These are phyloP conservation scores for Bos indicus DNA, from an alignment of 2,113 vertebrate species.

Conservation along the genomic window DNA sequence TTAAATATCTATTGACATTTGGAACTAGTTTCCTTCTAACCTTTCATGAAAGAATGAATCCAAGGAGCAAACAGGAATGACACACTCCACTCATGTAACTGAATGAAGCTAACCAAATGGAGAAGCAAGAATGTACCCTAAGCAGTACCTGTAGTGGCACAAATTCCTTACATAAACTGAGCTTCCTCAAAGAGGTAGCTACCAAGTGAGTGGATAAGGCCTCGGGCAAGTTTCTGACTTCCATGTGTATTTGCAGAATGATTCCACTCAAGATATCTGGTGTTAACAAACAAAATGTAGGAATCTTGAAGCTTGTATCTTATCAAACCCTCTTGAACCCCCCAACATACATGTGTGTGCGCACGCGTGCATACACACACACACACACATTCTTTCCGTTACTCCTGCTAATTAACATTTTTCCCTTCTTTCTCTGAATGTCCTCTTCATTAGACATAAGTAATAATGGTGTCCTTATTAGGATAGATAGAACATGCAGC, in stretches of 20 bases:
- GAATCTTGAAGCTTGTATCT: neutral
- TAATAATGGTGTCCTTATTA: neutral
- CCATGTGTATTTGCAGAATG: neutral
- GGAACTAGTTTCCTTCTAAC: conserved; percentile 58
- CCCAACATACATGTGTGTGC: neutral
- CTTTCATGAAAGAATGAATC: conserved; percentile 71
- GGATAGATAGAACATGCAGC: neutral
- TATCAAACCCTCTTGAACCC: neutral
- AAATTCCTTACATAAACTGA: neutral
- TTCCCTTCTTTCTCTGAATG: neutral
- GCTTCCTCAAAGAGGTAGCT: neutral
- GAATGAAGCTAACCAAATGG: conserved; percentile 44
- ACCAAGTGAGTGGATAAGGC: neutral
- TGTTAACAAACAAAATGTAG: neutral
- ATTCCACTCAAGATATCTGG: neutral
- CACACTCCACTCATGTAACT: conserved; percentile 25
- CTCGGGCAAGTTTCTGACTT: neutral
- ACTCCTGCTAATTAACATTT: neutral
- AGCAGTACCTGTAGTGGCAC: neutral
- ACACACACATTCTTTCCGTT: neutral
- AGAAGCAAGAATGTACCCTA: conserved; percentile 35
- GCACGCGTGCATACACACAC: neutral
- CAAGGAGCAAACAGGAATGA: conserved; percentile 54
- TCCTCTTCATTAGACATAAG: neutral
- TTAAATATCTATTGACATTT: conserved; percentile 69